phyloP scores from a whole-genome alignment of 2,888 invertebrate genomes.

The Plutella xylostella region DNA sequence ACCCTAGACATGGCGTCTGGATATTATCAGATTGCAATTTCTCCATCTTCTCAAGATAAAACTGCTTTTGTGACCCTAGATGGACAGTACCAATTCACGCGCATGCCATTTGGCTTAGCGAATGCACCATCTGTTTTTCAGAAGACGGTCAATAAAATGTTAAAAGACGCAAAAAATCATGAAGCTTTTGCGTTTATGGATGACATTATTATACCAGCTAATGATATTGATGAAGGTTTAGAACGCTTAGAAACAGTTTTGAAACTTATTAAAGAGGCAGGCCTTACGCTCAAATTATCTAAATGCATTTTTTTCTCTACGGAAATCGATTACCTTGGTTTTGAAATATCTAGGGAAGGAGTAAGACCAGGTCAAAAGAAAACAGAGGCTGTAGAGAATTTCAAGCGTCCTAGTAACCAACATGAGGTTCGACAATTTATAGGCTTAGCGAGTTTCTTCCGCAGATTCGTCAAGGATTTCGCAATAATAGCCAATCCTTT shows the following conservation, averaged over 20 bases:
- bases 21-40: background rate
- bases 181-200: slow-evolving; percentile 22
- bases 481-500: slow-evolving; percentile 17
- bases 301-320: slow-evolving; percentile 21
- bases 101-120: slow-evolving; percentile 31
- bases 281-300: slow-evolving; percentile 17
- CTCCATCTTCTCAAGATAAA: background rate
- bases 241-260: slow-evolving; percentile 16
- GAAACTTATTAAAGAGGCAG: slow-evolving; percentile 4
- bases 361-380: slow-evolving; percentile 18
- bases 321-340: slow-evolving; percentile 18
- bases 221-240: slow-evolving; percentile 18
- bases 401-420: slow-evolving; percentile 16
- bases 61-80: slow-evolving; percentile 15
- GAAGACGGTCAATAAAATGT: slow-evolving; percentile 22
- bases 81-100: slow-evolving; percentile 29
- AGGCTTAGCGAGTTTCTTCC: slow-evolving; percentile 19
- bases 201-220: slow-evolving; percentile 22
- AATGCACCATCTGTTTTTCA: slow-evolving; percentile 32
- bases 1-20: background rate
- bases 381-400: slow-evolving; percentile 14
- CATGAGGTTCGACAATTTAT: slow-evolving; percentile 18
- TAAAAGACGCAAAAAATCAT: slow-evolving; percentile 14
- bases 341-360: slow-evolving; percentile 16
- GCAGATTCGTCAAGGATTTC: slow-evolving; percentile 20